Base-by-base conservation (phyloP, 2,797 vertebrate genomes). In the Darevskia nairensis region DNA sequence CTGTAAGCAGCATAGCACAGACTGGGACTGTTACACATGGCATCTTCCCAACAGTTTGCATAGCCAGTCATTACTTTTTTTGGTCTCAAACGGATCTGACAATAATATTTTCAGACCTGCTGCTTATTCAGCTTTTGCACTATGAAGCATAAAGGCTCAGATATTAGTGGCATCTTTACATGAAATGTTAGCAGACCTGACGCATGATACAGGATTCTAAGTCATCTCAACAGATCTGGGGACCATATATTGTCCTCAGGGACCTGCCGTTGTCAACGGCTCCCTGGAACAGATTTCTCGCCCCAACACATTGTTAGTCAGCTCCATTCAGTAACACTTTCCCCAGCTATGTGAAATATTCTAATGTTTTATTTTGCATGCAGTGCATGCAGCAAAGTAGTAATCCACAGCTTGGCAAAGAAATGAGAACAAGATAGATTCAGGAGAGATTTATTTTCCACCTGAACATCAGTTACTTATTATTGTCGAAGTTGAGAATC, bases 381-480 rank as follows among this genome's bases (percentile, higher is more conserved):
- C 64, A 59, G 1, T 78, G 27, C 27, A 13, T 1, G 1, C 72
- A 27, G 50, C 0, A 80, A 13, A 29, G 68, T 1, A 13, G 23
- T 66, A 69, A 69, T 82, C 25, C 35, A 68, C 13, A 44, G 11
- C 61, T 9, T 61, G 78, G 27, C 55, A 80, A 35, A 59, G 32
- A 35, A 21, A 59, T 17, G 6, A 0, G 59, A 17, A 9, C 1
- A 71, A 17, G 59, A 79, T 3, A 0, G 4, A 15, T 64, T 81
- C 46, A 80, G 25, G 8, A 88, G 80, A 86, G 3, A 78, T 80
- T 69, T 71, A 27, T 86, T n/a, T 71, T 21, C 0, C 81, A 21
- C 23, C 64, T 90, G 23, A 78, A 84, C 25, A 9, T 75, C 79
- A 77, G 5, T 74, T 41, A 17, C 10, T n/a, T 69, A 89, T 86